Conservation (phyloP, 2,888 invertebrate genomes). For the Sinopyrophorus schimmeli region DNA sequence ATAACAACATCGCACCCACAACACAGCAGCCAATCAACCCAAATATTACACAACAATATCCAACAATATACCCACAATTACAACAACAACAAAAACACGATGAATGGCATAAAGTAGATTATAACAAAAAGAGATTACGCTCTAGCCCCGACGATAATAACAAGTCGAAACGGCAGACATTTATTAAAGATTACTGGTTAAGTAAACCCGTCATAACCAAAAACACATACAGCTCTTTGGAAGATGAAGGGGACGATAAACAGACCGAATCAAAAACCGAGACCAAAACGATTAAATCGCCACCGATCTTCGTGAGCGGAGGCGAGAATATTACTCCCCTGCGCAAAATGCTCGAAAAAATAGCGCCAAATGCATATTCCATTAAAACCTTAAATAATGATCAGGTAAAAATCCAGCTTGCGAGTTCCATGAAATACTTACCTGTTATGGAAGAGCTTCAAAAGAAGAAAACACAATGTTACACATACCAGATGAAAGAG, state of each 20-base stretch:
- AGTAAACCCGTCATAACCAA: constrained; percentile 3
- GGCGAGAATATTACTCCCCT: constrained; percentile 14
- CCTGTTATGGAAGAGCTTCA: constrained; percentile 23
- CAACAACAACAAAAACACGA: too few relatives aligned
- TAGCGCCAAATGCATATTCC: constrained; percentile 8
- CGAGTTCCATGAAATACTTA: constrained; percentile 12
- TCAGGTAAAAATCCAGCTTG: constrained; percentile 26
- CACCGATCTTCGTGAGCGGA: constrained; percentile 10
- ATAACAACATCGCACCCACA: too few relatives aligned
- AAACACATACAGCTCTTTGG: not conserved
- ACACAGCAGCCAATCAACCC: not conserved
- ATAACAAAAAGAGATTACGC: not conserved
- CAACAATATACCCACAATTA: constrained; percentile 1
- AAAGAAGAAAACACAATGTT: constrained; percentile 22
- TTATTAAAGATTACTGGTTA: constrained; percentile 7
- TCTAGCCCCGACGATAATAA: constrained; percentile 1
- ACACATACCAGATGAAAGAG: constrained; percentile 31
- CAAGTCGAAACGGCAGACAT: constrained; percentile 2
- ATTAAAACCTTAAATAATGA: constrained; percentile 13
- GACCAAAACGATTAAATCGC: constrained; percentile 2
- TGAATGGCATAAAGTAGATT: constrained; percentile 1
- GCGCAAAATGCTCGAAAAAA: constrained; percentile 9
- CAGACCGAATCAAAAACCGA: not conserved
- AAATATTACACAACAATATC: constrained; percentile 2
- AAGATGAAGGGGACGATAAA: not conserved